These are phyloP conservation scores for Formicarius rufipectus DNA, from an alignment of 2,113 vertebrate genomes.

Conservation along the genomic window DNA sequence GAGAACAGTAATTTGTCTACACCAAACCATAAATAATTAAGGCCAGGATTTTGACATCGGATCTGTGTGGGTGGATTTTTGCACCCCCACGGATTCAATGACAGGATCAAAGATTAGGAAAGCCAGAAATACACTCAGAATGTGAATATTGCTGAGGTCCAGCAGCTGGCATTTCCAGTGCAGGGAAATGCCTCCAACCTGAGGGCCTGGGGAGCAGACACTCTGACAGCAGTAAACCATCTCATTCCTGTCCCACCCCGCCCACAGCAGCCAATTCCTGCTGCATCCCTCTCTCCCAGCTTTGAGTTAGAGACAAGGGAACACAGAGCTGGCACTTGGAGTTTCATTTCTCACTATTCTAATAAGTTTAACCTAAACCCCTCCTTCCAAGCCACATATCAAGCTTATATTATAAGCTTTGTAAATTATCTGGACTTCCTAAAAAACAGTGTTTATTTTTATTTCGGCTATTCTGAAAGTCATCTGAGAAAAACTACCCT, in stretches of 20 bases:
- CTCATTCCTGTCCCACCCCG: neutral
- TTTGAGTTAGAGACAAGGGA: neutral
- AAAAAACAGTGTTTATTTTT: neutral
- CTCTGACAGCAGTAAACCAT: neutral
- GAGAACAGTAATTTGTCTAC: constrained; percentile 28
- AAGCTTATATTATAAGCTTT: neutral
- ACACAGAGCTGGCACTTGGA: neutral
- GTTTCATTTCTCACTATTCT: neutral
- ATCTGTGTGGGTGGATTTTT: constrained; percentile 60
- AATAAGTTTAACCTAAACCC: neutral
- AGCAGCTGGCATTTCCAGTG: constrained; percentile 46
- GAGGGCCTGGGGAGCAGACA: neutral
- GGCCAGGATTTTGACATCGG: constrained; percentile 1
- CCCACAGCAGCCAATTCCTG: neutral
- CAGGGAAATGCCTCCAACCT: neutral
- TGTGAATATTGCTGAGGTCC: neutral
- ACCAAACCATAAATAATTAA: constrained; percentile 27
- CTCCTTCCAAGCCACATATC: neutral
- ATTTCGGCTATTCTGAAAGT: neutral
- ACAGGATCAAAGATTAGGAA: constrained; percentile 49
- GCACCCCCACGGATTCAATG: constrained; percentile 42
- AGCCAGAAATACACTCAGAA: constrained; percentile 54
- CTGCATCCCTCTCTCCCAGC: neutral
- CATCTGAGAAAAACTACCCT: neutral
- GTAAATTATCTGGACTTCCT: neutral